phyloP scores from a whole-genome alignment of 2,888 invertebrate species.

The Aethes cnicana region DNA sequence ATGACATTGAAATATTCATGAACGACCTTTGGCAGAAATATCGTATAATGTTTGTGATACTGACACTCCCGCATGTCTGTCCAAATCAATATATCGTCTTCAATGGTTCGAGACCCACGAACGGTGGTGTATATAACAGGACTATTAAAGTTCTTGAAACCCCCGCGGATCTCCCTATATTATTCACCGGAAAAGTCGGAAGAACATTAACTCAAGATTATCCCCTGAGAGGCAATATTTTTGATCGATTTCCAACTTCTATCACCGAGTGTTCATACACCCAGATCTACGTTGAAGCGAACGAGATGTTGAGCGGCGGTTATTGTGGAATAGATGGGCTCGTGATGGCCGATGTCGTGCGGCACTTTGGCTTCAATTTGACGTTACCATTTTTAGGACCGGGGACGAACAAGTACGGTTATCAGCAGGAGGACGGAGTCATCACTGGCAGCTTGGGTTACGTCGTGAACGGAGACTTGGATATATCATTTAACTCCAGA shows the following conservation, averaged over 20 bases:
- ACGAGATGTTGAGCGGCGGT: conserved; percentile 38
- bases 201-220: conserved; percentile 42
- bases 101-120: conserved; percentile 38
- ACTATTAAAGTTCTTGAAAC: conserved; percentile 41
- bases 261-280: conserved; percentile 44
- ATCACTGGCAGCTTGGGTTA: conserved; percentile 49
- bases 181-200: conserved; percentile 31
- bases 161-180: conserved; percentile 30
- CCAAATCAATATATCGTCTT: conserved; percentile 43
- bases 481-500: conserved; percentile 60
- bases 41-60: conserved; percentile 39
- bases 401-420: conserved; percentile 43
- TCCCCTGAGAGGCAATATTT: conserved; percentile 50
- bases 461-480: conserved; percentile 43
- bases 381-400: conserved; percentile 33
- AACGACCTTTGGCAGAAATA: conserved; percentile 50
- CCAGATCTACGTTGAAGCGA: conserved; percentile 40
- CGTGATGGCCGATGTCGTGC: conserved; percentile 49
- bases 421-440: conserved; percentile 31
- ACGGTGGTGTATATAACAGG: conserved; percentile 45
- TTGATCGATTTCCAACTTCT: conserved; percentile 53
- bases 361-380: conserved; percentile 47
- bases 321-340: conserved; percentile 57
- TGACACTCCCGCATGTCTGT: conserved; percentile 50
- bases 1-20: conserved; percentile 41